Evolutionary conservation across 2,113 vertebrate genomes (phyloP).

Genomic region (Brachypteracias leptosomus): DNA sequence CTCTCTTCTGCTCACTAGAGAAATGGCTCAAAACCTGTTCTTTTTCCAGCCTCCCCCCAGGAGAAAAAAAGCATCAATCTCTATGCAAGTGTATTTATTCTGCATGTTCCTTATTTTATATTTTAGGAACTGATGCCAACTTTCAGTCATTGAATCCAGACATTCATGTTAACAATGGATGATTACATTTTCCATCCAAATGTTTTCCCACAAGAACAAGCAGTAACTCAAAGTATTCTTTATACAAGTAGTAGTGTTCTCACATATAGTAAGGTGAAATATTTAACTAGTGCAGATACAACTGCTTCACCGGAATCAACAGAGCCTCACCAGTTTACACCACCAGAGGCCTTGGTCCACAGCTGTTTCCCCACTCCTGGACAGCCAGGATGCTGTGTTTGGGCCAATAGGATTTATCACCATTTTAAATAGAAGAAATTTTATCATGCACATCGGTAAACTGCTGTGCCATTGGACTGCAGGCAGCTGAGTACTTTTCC

Average conservation of each 20-base stretch:
- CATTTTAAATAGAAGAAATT: slow-evolving; percentile 36
- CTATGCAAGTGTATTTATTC: not conserved
- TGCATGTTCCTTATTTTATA: slow-evolving; percentile 21
- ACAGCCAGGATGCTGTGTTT: not conserved
- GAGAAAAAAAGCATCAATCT: not conserved
- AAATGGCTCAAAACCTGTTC: slow-evolving; percentile 14
- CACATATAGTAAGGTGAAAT: not conserved
- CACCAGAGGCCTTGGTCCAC: not conserved
- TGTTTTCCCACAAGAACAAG: slow-evolving; percentile 1
- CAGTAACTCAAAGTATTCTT: not conserved
- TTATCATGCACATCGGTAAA: not conserved
- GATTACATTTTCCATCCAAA: slow-evolving; percentile 16
- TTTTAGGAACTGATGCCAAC: not conserved
- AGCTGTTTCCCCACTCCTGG: not conserved
- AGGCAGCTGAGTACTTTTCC: slow-evolving; percentile 49
- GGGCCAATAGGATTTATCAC: slow-evolving; percentile 3
- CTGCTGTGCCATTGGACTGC: slow-evolving; percentile 2
- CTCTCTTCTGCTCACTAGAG: not conserved
- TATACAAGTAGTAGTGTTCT: not conserved
- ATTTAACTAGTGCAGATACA: not conserved
- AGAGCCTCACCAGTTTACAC: not conserved
- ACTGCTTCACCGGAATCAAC: not conserved
- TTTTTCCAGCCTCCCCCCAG: not conserved
- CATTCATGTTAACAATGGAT: not conserved
- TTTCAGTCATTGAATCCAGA: slow-evolving; percentile 47